Evolutionary conservation across 2,113 vertebrate species (phyloP).

Genomic region (Anguilla japonica): DNA sequence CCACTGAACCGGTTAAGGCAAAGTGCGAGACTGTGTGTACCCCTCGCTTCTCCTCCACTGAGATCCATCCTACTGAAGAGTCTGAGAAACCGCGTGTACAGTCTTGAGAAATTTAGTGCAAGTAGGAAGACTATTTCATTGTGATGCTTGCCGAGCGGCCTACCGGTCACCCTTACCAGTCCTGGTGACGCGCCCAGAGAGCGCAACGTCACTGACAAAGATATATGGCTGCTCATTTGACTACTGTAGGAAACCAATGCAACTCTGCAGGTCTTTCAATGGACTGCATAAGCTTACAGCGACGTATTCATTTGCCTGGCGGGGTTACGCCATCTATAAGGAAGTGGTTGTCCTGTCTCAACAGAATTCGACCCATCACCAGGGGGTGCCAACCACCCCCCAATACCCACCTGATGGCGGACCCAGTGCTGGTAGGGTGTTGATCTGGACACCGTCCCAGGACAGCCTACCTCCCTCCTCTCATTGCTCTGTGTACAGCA

Average conservation of each 20-base stretch:
- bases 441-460: background rate
- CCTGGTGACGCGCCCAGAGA: background rate
- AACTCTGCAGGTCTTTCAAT: background rate
- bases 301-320: background rate
- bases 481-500: background rate
- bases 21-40: conserved; percentile 37
- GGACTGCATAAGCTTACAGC: background rate
- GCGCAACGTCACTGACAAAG: background rate
- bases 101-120: conserved; percentile 35
- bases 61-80: background rate
- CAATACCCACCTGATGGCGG: background rate
- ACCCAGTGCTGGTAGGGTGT: background rate
- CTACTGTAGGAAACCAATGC: background rate
- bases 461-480: background rate
- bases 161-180: background rate
- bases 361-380: background rate
- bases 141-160: background rate
- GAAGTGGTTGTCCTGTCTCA: background rate
- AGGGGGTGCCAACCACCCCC: background rate
- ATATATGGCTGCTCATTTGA: background rate
- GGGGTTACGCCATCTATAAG: background rate
- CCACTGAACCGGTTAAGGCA: conserved; percentile 43
- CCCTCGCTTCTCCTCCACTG: conserved; percentile 23
- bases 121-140: conserved; percentile 63
- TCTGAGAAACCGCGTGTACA: background rate